A percentile compares a stretch with the other conserved stretches of the same genome.
These are phyloP conservation scores for Phylloscopus collybita DNA, from an alignment of 2,797 vertebrate species.

Conservation along the genomic window DNA sequence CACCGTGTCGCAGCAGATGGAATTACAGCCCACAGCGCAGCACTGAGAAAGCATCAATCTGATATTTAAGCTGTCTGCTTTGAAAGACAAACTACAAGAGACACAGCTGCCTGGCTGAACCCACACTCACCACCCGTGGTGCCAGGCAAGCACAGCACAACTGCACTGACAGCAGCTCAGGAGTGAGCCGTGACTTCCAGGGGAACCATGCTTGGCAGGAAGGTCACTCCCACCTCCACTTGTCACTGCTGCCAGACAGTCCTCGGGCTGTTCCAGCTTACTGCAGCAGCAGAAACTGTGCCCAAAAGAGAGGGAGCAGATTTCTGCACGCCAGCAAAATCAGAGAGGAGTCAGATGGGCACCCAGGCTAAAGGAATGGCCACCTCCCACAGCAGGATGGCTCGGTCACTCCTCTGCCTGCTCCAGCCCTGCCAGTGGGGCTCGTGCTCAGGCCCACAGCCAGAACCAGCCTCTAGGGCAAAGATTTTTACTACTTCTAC, in stretches of 20 bases:
- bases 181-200: not conserved
- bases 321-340: not conserved
- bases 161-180: not conserved
- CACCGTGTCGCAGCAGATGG: not conserved
- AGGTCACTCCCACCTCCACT: not conserved
- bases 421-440: not conserved
- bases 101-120: not conserved
- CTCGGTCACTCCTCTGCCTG: not conserved
- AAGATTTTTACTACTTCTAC: not conserved
- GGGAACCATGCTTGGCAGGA: not conserved
- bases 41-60: slow-evolving; percentile 15
- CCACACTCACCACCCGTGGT: not conserved
- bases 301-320: not conserved
- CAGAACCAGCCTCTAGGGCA: not conserved
- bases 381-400: not conserved
- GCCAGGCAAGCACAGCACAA: not conserved
- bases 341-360: not conserved
- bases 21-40: slow-evolving; percentile 27
- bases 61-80: slow-evolving; percentile 44
- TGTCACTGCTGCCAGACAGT: not conserved
- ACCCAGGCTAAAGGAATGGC: not conserved
- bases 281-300: not conserved
- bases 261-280: not conserved
- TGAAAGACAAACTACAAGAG: slow-evolving; percentile 9
- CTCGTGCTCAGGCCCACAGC: not conserved